Evolutionary conservation across 64 coral and sea anemone genomes (phyloP).

Genomic region (Actinia tenebrosa): DNA sequence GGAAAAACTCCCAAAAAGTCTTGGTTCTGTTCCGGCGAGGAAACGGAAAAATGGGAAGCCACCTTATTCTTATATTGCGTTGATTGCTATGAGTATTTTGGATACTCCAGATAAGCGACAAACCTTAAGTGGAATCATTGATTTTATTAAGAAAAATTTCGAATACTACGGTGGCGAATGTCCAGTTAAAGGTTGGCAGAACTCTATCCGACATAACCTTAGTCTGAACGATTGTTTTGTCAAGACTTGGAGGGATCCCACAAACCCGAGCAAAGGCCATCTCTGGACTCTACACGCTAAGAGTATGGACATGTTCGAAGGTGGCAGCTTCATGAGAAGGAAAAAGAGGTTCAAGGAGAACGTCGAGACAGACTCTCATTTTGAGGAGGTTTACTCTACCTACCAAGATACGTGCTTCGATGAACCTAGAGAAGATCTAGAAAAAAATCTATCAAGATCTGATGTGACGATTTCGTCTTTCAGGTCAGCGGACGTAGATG

Average conservation of each 20-base stretch:
- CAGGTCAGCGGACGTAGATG: not conserved
- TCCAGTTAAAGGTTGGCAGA: slow-evolving; percentile 87
- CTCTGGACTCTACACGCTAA: slow-evolving; percentile 74
- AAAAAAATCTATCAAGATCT: not conserved
- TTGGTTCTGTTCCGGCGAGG: not conserved
- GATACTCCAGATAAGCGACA: slow-evolving; percentile 61
- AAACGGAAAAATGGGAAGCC: slow-evolving; percentile 68
- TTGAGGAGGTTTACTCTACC: not conserved
- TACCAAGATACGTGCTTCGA: not conserved
- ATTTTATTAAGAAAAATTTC: slow-evolving; percentile 70
- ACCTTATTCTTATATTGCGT: slow-evolving; percentile 90
- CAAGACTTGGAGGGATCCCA: slow-evolving; percentile 73
- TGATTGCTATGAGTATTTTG: slow-evolving; percentile 85
- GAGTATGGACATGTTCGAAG: slow-evolving; percentile 85
- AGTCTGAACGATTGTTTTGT: slow-evolving; percentile 93
- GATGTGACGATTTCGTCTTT: not conserved
- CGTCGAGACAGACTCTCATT: not conserved
- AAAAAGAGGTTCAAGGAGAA: slow-evolving; percentile 65
- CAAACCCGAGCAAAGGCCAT: slow-evolving; percentile 74
- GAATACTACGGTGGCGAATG: slow-evolving; percentile 68
- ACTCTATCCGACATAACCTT: slow-evolving; percentile 94
- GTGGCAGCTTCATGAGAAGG: slow-evolving; percentile 88
- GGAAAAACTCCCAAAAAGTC: not conserved
- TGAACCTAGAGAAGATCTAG: not conserved
- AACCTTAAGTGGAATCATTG: slow-evolving; percentile 79